These are phyloP conservation scores for Chiroxiphia lanceolata DNA, from an alignment of 2,797 vertebrate genomes.

Conservation along the genomic window DNA sequence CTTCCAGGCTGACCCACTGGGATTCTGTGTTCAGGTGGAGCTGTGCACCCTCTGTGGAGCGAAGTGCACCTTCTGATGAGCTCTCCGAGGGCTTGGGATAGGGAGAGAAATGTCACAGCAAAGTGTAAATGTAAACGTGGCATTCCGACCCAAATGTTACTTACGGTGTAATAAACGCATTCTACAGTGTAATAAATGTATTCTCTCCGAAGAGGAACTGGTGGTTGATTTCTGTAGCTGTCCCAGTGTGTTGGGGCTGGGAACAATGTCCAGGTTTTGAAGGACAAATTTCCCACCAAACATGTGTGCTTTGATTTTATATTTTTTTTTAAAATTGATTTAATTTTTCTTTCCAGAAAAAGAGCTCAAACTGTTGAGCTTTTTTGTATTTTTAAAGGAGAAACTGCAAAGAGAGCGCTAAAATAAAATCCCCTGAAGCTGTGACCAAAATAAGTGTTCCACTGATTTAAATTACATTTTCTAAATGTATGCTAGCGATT, in stretches of 20 bases:
- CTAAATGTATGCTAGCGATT: accelerated
- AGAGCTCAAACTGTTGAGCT: not conserved
- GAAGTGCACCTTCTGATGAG: accelerated
- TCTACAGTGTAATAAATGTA: not conserved
- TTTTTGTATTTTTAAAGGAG: not conserved
- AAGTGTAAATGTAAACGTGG: not conserved
- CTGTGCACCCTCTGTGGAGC: not conserved
- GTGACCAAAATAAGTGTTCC: not conserved
- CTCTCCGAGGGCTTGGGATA: not conserved
- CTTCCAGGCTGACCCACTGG: not conserved
- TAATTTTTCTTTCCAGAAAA: accelerated
- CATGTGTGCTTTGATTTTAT: not conserved
- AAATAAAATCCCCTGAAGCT: not conserved
- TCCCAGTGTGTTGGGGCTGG: accelerated
- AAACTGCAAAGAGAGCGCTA: not conserved
- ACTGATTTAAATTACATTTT: not conserved
- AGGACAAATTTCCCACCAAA: not conserved
- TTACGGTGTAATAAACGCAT: not conserved
- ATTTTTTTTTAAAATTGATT: not conserved
- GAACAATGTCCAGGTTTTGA: not conserved
- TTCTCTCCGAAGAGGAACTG: not conserved
- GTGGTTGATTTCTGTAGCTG: accelerated
- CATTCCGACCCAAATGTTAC: not conserved
- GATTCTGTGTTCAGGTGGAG: accelerated
- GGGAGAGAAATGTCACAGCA: accelerated